Conservation (phyloP, 2,113 vertebrate species). For the Lophochroa leadbeateri region DNA sequence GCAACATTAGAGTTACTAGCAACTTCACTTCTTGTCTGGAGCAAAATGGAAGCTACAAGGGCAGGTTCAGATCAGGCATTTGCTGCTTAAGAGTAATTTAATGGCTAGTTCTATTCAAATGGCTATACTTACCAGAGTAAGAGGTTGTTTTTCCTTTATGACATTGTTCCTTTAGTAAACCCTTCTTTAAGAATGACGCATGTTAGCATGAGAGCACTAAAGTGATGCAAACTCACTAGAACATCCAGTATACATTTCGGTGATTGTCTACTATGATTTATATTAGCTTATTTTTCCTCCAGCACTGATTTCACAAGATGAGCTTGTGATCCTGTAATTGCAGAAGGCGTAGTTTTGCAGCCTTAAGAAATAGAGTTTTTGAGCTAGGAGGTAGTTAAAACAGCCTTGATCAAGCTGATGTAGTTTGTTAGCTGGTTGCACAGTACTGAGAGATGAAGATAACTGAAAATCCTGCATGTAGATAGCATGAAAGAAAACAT, state of each 20-base stretch:
- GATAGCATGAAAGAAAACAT: not conserved
- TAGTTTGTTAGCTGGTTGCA: not conserved
- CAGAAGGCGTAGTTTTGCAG: not conserved
- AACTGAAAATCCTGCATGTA: not conserved
- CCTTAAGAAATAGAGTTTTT: not conserved
- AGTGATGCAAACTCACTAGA: conserved; percentile 15
- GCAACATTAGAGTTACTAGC: not conserved
- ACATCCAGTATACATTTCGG: not conserved
- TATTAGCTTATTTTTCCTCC: not conserved
- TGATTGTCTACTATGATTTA: conserved; percentile 15
- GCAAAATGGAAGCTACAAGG: not conserved
- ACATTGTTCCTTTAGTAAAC: not conserved
- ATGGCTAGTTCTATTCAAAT: not conserved
- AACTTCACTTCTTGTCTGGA: not conserved
- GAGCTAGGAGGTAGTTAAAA: not conserved
- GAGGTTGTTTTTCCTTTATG: not conserved
- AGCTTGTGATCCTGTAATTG: conserved; percentile 21
- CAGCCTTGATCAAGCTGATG: not conserved
- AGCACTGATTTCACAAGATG: conserved; percentile 35
- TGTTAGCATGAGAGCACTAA: not conserved
- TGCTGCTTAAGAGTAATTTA: not conserved
- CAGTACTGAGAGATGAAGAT: not conserved
- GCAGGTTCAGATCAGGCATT: not conserved
- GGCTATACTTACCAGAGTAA: not conserved
- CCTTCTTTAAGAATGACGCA: not conserved